Conservation (phyloP, 2,113 vertebrate species). For the Erinaceus europaeus region DNA sequence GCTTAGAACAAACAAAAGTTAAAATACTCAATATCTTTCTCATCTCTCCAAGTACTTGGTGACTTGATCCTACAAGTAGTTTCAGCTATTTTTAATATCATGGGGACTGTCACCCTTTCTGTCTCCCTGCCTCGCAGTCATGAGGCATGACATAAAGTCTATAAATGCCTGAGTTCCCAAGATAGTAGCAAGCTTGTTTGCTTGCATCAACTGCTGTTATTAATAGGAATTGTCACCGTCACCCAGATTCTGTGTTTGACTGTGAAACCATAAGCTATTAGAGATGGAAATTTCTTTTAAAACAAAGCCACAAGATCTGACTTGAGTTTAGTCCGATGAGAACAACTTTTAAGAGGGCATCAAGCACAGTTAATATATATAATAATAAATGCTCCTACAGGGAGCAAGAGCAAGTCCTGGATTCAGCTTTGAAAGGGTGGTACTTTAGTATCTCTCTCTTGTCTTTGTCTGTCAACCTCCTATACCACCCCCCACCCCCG, state of each 20-base stretch:
- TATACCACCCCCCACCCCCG: too few relatives aligned
- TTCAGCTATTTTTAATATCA: background rate
- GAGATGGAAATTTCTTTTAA: background rate
- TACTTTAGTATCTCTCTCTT: too few relatives aligned
- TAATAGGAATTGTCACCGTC: constrained; percentile 35
- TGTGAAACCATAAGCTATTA: background rate
- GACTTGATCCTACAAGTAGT: background rate
- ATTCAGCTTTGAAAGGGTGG: background rate
- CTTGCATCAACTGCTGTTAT: constrained; percentile 37
- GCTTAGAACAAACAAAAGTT: background rate
- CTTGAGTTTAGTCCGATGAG: background rate
- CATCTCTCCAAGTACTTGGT: background rate
- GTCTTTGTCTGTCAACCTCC: too few relatives aligned
- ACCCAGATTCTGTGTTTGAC: background rate
- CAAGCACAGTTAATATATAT: too few relatives aligned
- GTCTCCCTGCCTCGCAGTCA: background rate
- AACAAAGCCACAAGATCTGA: background rate
- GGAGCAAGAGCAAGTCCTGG: background rate
- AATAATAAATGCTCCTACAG: too few relatives aligned
- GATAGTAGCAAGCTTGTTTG: background rate
- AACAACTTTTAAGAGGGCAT: background rate
- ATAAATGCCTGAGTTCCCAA: constrained; percentile 6
- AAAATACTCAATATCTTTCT: background rate
- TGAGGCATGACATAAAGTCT: constrained; percentile 36
- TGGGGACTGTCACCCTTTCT: background rate